Evolutionary conservation across 2,888 invertebrate species (phyloP), one percentile per base, ranked within the genome.

Genomic region (Coleophora flavipennella): DNA sequence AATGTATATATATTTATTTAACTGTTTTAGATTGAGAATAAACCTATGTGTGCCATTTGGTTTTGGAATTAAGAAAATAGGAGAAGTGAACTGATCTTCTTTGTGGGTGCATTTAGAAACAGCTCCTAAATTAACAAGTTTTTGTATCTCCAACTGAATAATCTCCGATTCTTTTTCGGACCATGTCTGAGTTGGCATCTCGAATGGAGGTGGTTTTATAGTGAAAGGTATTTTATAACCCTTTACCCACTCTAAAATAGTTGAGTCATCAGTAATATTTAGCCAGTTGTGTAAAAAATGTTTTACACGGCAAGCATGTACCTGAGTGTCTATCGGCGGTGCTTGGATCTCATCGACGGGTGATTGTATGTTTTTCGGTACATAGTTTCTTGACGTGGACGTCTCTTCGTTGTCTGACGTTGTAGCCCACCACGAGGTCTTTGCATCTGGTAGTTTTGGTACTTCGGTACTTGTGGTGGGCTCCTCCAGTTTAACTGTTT

Each of bases 291-390:
- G 4, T 10, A 35, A 6, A 29, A 35, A 38, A 28, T 32, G 11
- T 13, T 33, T 28, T 2, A 38, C 10, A 35, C 13, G 35, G 4
- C 41, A 35, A 2, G 35, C 38, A 32, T 41, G 41, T 41, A 36
- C 34, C 36, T 39, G 25, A 20, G 20, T 8, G n/a, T n/a, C n/a
- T 31, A 29, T 2, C 34, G 35, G 25, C 31, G 31, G 8, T 35
- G 25, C 11, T 11, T 2, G 8, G 20, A 8, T n/a, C 1, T 26
- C 8, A 14, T 13, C 20, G 25, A 12, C 31, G 29, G 34, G 25
- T 20, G n/a, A 7, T 10, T 8, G 38, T 28, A 14, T 10, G n/a
- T n/a, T n/a, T n/a, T n/a, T n/a, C n/a, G n/a, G n/a, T n/a, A n/a
- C n/a, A n/a, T 20, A 34, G 13, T 25, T 20, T 14, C 12, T 20